A percentile compares a stretch with the other conserved stretches of the same genome.
These are phyloP conservation scores for Catharus ustulatus DNA, from an alignment of 2,797 vertebrate species.

Conservation along the genomic window DNA sequence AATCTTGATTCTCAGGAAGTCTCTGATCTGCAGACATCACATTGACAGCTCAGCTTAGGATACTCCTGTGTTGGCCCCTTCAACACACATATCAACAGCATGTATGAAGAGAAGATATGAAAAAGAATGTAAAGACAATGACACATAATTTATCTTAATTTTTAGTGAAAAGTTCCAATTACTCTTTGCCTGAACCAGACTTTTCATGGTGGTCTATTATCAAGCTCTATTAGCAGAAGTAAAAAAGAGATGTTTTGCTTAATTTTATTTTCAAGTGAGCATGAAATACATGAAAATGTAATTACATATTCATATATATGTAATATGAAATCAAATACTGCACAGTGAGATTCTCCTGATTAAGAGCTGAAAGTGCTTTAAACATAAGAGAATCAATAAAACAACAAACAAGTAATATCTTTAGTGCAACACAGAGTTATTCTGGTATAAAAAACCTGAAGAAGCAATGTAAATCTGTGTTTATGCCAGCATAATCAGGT, in stretches of 20 bases:
- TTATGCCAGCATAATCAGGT: conserved; percentile 21
- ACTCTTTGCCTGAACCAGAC: neutral
- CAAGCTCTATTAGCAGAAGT: neutral
- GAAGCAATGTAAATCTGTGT: neutral
- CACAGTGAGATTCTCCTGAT: neutral
- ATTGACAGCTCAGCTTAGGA: neutral
- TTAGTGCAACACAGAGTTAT: neutral
- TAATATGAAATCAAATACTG: neutral
- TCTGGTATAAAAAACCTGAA: neutral
- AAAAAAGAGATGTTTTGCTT: neutral
- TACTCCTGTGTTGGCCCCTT: neutral
- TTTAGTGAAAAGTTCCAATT: neutral
- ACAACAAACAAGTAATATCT: neutral
- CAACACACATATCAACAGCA: neutral
- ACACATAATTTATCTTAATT: neutral
- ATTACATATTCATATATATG: neutral
- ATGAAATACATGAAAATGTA: neutral
- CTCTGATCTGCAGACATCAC: neutral
- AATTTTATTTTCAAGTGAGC: neutral
- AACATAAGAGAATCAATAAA: neutral
- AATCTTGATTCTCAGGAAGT: neutral
- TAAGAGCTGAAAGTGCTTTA: neutral
- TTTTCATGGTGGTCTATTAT: neutral
- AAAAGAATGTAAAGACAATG: neutral
- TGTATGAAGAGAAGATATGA: neutral